These are phyloP conservation scores for Elachura formosa DNA, from an alignment of 2,113 vertebrate species.

Conservation along the genomic window DNA sequence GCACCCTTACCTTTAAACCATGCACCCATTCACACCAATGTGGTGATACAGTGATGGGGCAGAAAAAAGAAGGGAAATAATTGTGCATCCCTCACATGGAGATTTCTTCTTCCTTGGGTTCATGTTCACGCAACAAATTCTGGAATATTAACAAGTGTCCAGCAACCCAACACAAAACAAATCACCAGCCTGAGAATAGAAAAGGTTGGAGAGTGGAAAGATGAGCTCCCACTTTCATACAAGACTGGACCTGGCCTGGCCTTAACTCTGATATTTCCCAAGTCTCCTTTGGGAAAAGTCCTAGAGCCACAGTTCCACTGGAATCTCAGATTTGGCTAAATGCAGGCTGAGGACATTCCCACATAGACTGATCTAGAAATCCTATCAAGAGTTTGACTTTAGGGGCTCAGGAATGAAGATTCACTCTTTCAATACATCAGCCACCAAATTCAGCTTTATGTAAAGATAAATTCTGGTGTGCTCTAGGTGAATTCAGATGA, in stretches of 20 bases:
- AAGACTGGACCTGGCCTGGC: not conserved
- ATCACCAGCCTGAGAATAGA: not conserved
- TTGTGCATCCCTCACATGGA: not conserved
- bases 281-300: not conserved
- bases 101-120: not conserved
- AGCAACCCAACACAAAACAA: not conserved
- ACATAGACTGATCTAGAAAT: not conserved
- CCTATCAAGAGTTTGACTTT: not conserved
- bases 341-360: not conserved
- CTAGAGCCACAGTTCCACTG: not conserved
- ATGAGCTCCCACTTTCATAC: not conserved
- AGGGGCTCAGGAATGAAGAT: not conserved
- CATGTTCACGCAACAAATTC: not conserved
- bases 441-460: not conserved
- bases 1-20: not conserved
- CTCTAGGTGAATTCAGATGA: not conserved
- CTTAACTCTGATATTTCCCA: not conserved
- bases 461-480: not conserved
- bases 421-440: not conserved
- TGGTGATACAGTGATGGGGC: fast-evolving
- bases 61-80: not conserved
- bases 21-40: not conserved
- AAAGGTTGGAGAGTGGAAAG: not conserved
- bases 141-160: not conserved
- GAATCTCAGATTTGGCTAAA: not conserved